Evolutionary conservation across 2,113 vertebrate genomes (phyloP).

Genomic region (Nycticorax nycticorax): DNA sequence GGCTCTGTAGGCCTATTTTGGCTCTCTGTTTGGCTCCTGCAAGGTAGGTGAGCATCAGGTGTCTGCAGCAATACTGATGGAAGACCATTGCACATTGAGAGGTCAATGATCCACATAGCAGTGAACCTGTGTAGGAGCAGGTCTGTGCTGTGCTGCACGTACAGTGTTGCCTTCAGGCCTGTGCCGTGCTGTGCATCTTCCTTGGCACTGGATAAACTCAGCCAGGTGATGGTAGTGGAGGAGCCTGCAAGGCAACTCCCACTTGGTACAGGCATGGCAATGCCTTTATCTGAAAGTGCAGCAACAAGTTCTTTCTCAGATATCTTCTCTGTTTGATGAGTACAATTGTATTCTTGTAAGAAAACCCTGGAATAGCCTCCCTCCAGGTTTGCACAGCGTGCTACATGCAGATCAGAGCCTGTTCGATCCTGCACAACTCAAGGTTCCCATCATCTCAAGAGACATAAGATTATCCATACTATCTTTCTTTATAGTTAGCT

Average conservation of each 20-base stretch:
- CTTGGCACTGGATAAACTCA: neutral
- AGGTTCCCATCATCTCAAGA: neutral
- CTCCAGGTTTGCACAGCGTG: neutral
- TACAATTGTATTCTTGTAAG: neutral
- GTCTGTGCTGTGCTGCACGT: neutral
- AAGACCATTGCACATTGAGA: neutral
- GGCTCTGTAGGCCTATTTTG: neutral
- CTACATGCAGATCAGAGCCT: neutral
- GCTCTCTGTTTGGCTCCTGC: neutral
- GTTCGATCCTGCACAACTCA: neutral
- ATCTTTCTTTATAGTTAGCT: neutral
- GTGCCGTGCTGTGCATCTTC: neutral
- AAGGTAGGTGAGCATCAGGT: neutral
- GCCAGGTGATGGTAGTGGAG: neutral
- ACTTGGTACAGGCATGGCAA: rapidly evolving
- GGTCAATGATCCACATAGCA: neutral
- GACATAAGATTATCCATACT: neutral
- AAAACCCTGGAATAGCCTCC: neutral
- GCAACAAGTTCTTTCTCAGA: neutral
- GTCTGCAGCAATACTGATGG: neutral
- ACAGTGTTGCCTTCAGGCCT: neutral
- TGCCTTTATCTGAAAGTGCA: neutral
- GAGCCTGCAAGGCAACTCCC: neutral
- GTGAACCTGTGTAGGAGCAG: neutral
- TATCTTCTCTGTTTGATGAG: neutral